Evolutionary conservation across 2,113 vertebrate species (phyloP).

Genomic region (Sinocyclocheilus rhinocerous): DNA sequence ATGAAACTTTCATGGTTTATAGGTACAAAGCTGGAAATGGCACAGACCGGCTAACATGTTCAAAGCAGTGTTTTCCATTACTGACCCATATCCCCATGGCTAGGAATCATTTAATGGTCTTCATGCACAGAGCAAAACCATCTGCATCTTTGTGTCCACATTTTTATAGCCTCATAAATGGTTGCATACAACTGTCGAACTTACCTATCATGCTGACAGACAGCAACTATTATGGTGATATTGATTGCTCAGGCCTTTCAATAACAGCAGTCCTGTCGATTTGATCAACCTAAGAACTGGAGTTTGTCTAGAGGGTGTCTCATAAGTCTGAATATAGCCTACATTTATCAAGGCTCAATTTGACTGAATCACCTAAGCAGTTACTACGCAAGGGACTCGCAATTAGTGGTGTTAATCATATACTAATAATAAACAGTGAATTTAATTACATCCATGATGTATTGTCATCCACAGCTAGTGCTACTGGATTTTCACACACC

Average conservation of each 20-base stretch:
- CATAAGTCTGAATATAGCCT: background rate
- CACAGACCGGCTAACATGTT: constrained; percentile 6
- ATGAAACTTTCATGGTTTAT: constrained; percentile 55
- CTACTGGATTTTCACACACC: constrained; percentile 9
- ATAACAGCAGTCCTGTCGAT: background rate
- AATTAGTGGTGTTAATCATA: constrained; percentile 45
- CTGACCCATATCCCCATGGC: constrained; percentile 26
- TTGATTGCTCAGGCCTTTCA: constrained; percentile 33
- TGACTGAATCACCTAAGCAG: constrained; percentile 26
- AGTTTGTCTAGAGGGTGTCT: constrained; percentile 14
- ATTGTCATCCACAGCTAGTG: background rate
- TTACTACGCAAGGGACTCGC: constrained; percentile 9
- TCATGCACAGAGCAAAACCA: constrained; percentile 40
- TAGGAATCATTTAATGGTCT: constrained; percentile 43
- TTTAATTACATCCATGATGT: constrained; percentile 34
- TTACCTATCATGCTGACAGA: constrained; percentile 35
- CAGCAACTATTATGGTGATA: constrained; percentile 37
- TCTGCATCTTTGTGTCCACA: constrained; percentile 40
- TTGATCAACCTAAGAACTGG: background rate
- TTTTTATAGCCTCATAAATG: constrained; percentile 30
- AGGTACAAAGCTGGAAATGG: constrained; percentile 36
- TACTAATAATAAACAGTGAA: constrained; percentile 38
- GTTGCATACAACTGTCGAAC: constrained; percentile 29
- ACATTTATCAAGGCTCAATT: constrained; percentile 26
- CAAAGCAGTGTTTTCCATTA: constrained; percentile 51